Base-by-base conservation (phyloP, 2,113 vertebrate genomes). In the Ophthalmotilapia sp. region DNA sequence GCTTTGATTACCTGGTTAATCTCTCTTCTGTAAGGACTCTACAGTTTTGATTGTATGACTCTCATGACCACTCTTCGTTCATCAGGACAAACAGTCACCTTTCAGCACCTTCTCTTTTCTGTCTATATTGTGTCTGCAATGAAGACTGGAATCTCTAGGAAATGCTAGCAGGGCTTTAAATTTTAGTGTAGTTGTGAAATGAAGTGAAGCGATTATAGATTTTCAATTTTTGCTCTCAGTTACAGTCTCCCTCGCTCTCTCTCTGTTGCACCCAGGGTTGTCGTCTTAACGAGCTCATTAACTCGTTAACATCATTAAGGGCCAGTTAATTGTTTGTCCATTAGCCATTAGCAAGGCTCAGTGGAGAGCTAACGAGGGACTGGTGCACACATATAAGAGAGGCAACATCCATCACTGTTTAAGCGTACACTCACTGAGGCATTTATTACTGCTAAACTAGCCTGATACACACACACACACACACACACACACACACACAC, bases 311-410 rank as follows among this genome's bases (percentile, higher is more conserved):
- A 89, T 95, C 40, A 84, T 95, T 94, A 93, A 93, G 90, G 89
- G 88, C 88, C 90, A 91, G 88, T 93, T 94, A 92, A 94, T 94
- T 94, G 93, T 94, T 94, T 94, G 94, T 91, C 93, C 94, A 94
- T 94, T 92, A 94, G 85, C 89, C 84, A 90, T 92, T 93, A 94
- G 92, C 86, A 62, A 84, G 91, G 92, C 93, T 95, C 91, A 93
- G 88, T 88, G 88, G 92, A 90, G 88, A 91, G 87, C 87, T 92
- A 94, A 92, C 86, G 81, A 93, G 88, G 84, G 90, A 89, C 80
- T n/a, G 60, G 82, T 40, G 84, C 23, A 54, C 87, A 45, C 82
- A 65, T 84, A 75, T 80, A 55, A 80, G 29, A 88, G 56, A 68
- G 87, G 81, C 47, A 36, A 91, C 83, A 93, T 93, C 80, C 89